Conservation (phyloP, 2,113 vertebrate species). For the Chaetodon auriga region DNA sequence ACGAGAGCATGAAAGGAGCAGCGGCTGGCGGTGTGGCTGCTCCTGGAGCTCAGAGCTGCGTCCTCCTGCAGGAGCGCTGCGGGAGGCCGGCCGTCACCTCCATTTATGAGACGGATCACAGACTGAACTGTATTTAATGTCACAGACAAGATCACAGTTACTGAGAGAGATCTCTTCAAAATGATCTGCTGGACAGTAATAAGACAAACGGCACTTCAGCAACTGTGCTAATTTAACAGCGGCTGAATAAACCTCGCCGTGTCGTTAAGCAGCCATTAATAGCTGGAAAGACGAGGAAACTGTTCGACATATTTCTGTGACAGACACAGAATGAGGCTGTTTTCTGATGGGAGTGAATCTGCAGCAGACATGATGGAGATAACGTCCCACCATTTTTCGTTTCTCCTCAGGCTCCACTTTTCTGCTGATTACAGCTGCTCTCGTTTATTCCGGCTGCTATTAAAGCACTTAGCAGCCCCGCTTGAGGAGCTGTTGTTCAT, state of each 20-base stretch:
- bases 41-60: neutral
- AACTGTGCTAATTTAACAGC: neutral
- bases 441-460: slow-evolving; percentile 58
- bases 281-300: slow-evolving; percentile 2
- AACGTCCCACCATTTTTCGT: slow-evolving; percentile 40
- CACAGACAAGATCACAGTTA: slow-evolving; percentile 10
- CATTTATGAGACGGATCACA: slow-evolving; percentile 2
- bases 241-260: slow-evolving; percentile 13
- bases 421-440: slow-evolving; percentile 61
- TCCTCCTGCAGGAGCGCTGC: slow-evolving; percentile 12
- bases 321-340: slow-evolving; percentile 29
- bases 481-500: slow-evolving; percentile 37
- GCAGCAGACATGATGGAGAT: slow-evolving; percentile 39
- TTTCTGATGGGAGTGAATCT: slow-evolving; percentile 30
- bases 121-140: slow-evolving; percentile 27
- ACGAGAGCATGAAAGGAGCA: slow-evolving; percentile 13
- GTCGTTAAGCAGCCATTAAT: slow-evolving; percentile 13
- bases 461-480: slow-evolving; percentile 49
- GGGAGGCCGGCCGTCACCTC: neutral
- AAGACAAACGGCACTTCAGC: slow-evolving; percentile 4
- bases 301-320: slow-evolving; percentile 13
- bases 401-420: slow-evolving; percentile 50
- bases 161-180: slow-evolving; percentile 21
- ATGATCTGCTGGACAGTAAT: slow-evolving; percentile 33
- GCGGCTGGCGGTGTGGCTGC: neutral